Evolutionary conservation across 2,113 vertebrate genomes (phyloP).

Genomic region (Urocolius indicus): DNA sequence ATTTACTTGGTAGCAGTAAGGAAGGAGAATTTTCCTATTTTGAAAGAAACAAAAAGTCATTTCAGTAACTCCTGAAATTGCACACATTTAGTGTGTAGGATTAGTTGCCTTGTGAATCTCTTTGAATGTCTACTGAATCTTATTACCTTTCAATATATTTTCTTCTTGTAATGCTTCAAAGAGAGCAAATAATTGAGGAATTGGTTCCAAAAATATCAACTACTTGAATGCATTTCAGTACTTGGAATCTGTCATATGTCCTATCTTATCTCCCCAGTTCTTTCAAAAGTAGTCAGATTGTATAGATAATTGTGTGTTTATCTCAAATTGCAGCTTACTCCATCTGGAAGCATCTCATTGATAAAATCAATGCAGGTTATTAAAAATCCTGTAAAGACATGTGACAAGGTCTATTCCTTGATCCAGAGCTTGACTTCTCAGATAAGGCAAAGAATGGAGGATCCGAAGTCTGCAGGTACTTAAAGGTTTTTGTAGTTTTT

Average conservation of each 20-base stretch:
- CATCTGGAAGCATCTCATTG: slow-evolving; percentile 86
- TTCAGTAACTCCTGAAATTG: no score
- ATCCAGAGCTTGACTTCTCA: slow-evolving; percentile 90
- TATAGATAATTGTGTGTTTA: slow-evolving; percentile 13
- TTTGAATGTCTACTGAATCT: no score
- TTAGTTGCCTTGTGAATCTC: no score
- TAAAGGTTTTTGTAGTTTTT: neutral
- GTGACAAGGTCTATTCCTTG: slow-evolving; percentile 90
- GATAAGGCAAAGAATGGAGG: slow-evolving; percentile 89
- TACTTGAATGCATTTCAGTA: neutral
- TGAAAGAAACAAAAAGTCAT: neutral
- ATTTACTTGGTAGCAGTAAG: neutral
- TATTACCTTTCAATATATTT: neutral
- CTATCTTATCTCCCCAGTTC: neutral
- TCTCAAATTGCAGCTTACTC: slow-evolving; percentile 82
- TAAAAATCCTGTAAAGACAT: slow-evolving; percentile 90
- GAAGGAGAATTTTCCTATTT: neutral
- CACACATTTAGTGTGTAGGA: no score
- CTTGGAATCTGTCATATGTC: neutral
- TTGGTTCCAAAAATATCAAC: neutral
- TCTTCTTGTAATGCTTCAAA: neutral
- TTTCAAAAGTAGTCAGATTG: neutral
- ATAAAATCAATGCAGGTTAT: slow-evolving; percentile 91
- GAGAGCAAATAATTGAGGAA: neutral
- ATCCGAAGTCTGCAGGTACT: slow-evolving; percentile 88